phyloP scores from a whole-genome alignment of 2,113 vertebrate species.

The Oncorhynchus mykiss region DNA sequence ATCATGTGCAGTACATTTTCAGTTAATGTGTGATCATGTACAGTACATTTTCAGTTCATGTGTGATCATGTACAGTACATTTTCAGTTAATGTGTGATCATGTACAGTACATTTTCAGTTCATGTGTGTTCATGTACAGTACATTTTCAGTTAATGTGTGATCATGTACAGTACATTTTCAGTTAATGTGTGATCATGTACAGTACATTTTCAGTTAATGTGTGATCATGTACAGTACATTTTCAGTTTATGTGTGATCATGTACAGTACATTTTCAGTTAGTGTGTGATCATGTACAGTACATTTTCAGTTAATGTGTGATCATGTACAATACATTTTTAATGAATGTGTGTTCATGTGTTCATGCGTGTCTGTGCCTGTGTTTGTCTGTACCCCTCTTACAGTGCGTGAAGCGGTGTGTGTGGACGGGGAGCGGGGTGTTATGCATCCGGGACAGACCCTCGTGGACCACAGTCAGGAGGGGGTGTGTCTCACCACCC shows the following conservation, averaged over 20 bases:
- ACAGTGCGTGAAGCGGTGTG: slow-evolving; percentile 90
- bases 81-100: not conserved
- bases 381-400: slow-evolving; percentile 28
- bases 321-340: not conserved
- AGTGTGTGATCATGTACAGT: not conserved
- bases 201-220: not conserved
- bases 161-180: not conserved
- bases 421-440: slow-evolving; percentile 80
- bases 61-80: not conserved
- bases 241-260: not conserved
- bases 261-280: not conserved
- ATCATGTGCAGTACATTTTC: not conserved
- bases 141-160: not conserved
- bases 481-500: slow-evolving; percentile 80
- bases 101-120: not conserved
- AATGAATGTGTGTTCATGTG: not conserved
- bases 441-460: slow-evolving; percentile 88
- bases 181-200: not conserved
- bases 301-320: not conserved
- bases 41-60: not conserved
- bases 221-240: not conserved
- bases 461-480: slow-evolving; percentile 82
- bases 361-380: not conserved
- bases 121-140: not conserved
- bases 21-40: not conserved